Conservation (phyloP, 1,140 invertebrate species). For the Homarus americanus region DNA sequence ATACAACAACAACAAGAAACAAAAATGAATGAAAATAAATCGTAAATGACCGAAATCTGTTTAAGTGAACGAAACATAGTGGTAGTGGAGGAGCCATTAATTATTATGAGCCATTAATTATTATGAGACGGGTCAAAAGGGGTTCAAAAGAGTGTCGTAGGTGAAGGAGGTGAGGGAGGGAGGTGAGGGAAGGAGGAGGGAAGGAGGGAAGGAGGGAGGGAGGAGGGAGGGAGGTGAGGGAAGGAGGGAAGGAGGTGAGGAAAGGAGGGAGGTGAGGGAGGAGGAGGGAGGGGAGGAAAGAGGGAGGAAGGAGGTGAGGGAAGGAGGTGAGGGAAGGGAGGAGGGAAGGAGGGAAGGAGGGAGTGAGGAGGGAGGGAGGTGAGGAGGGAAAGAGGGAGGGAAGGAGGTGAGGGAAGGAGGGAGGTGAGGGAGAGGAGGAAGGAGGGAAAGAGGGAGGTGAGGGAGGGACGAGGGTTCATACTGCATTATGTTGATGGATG, state of each 20-base stretch:
- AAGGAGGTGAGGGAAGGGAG: too few relatives aligned
- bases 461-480: too few relatives aligned
- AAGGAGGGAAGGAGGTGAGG: too few relatives aligned
- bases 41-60: not conserved
- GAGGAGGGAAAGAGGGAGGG: too few relatives aligned
- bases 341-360: too few relatives aligned
- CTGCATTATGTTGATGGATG: too few relatives aligned
- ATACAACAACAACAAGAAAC: too few relatives aligned
- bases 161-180: too few relatives aligned
- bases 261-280: not conserved
- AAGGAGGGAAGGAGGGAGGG: not conserved
- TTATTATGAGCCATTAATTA: not conserved
- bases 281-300: conserved; percentile 5
- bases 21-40: not conserved
- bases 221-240: not conserved
- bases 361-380: too few relatives aligned
- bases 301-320: not conserved
- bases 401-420: too few relatives aligned
- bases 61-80: too few relatives aligned
- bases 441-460: conserved; percentile 12
- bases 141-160: conserved; percentile 9
- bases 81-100: not conserved
- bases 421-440: conserved; percentile 5
- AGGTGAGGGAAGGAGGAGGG: too few relatives aligned
- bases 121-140: not conserved